These are phyloP conservation scores for Tragelaphus scriptus DNA, from an alignment of 2,113 vertebrate genomes.

Conservation along the genomic window DNA sequence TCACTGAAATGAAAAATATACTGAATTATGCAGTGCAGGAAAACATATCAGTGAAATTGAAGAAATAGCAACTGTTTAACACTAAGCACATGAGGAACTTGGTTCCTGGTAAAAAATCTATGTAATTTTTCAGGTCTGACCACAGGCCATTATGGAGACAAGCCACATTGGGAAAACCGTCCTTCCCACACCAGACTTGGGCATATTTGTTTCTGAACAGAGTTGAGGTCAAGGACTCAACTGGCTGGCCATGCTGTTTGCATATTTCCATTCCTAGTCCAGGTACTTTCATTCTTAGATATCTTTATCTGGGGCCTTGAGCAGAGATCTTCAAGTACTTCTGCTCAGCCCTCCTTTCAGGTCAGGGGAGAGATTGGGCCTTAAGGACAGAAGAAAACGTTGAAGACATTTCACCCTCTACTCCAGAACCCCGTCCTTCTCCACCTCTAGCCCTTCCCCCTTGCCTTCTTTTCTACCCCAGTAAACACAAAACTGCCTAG, in stretches of 20 bases:
- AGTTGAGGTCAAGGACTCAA: not conserved
- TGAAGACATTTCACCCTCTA: not conserved
- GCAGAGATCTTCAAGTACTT: not conserved
- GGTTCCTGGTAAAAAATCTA: not conserved
- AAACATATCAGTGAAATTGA: not conserved
- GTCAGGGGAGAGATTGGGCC: not conserved
- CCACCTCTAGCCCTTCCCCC: too few relatives aligned
- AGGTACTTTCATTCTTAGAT: not conserved
- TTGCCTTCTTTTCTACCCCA: not conserved
- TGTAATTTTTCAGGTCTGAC: not conserved
- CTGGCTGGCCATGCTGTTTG: not conserved
- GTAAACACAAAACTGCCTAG: not conserved
- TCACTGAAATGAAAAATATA: not conserved
- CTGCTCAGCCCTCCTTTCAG: not conserved
- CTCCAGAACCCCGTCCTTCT: not conserved
- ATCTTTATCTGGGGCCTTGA: not conserved
- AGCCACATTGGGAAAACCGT: not conserved
- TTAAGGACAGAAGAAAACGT: not conserved
- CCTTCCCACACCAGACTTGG: not conserved
- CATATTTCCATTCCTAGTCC: not conserved
- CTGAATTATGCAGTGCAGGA: not conserved
- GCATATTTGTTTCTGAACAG: not conserved
- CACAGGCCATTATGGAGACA: not conserved
- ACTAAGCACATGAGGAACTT: not conserved
- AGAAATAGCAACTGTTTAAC: not conserved